phyloP scores from a whole-genome alignment of 2,113 vertebrate genomes.

The Sebastes schlegelii region DNA sequence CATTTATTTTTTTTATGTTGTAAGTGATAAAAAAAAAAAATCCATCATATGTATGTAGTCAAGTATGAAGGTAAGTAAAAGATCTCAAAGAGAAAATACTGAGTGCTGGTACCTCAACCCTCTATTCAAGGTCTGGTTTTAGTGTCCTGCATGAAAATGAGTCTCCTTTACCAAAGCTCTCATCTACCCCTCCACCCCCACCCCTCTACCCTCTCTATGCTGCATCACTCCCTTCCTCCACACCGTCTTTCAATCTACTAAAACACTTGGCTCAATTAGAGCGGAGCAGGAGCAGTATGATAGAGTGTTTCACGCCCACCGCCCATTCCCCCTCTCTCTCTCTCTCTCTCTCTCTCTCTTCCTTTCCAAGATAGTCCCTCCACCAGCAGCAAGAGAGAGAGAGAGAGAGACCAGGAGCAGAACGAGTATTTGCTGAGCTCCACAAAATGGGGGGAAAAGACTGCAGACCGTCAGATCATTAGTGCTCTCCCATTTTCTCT shows the following conservation, averaged over 20 bases:
- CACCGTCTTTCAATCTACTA: slow-evolving; percentile 80
- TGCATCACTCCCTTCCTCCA: slow-evolving; percentile 63
- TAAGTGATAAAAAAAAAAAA: slow-evolving; percentile 9
- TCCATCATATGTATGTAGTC: not conserved
- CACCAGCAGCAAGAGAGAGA: slow-evolving; percentile 15
- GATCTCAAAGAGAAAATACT: not conserved
- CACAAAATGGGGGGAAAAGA: slow-evolving; percentile 83
- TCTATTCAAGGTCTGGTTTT: not conserved
- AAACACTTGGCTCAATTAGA: slow-evolving; percentile 82
- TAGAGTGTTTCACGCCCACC: slow-evolving; percentile 69
- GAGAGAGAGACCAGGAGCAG: slow-evolving; percentile 60
- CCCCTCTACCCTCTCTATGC: slow-evolving; percentile 15
- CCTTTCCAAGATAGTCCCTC: slow-evolving; percentile 25
- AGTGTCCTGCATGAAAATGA: slow-evolving; percentile 50
- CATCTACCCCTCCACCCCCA: not conserved
- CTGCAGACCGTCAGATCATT: slow-evolving; percentile 85
- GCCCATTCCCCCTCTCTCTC: slow-evolving; percentile 29
- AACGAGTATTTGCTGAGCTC: slow-evolving; percentile 84
- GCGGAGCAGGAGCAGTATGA: slow-evolving; percentile 70
- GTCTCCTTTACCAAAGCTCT: slow-evolving; percentile 35
- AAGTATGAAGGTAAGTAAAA: not conserved
- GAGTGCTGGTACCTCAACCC: not conserved
- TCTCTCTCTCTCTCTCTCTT: slow-evolving; percentile 1
- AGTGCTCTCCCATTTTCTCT: slow-evolving; percentile 58
- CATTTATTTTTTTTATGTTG: not conserved